A percentile compares a stretch with the other conserved stretches of the same genome.
Conservation (phyloP, 2,797 vertebrate species). For the Ciconia nigra region DNA sequence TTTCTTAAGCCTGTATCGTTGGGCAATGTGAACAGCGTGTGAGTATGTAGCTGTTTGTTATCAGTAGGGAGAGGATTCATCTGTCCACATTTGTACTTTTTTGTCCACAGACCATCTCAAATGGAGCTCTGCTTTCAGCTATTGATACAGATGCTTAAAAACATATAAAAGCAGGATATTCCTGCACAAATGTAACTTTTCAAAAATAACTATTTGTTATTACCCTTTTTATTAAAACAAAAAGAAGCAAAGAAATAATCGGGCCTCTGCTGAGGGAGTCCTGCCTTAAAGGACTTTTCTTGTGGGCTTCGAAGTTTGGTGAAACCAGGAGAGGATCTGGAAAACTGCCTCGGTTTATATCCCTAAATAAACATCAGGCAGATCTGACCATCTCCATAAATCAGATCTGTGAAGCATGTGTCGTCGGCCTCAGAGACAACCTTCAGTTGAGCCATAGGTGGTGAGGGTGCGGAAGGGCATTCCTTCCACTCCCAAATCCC, state of each 20-base stretch:
- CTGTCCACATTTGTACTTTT: accelerated
- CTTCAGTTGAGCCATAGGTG: not conserved
- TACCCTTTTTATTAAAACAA: not conserved
- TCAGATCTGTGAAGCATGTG: not conserved
- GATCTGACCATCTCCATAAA: not conserved
- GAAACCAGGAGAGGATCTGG: not conserved
- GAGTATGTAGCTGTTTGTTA: not conserved
- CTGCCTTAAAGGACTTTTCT: not conserved
- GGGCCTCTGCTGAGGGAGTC: not conserved
- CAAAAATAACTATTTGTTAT: not conserved
- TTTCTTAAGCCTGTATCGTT: not conserved
- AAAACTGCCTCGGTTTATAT: not conserved
- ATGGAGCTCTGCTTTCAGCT: not conserved
- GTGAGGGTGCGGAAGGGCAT: not conserved
- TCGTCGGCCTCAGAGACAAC: not conserved
- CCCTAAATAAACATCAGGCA: not conserved
- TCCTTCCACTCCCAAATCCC: not conserved
- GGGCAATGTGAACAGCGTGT: not conserved
- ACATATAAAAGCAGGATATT: not conserved
- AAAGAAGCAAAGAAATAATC: not conserved
- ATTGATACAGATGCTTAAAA: not conserved
- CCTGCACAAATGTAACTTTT: not conserved
- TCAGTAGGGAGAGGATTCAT: not conserved
- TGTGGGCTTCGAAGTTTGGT: not conserved
- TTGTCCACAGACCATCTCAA: not conserved